Evolutionary conservation across 1,140 invertebrate species (phyloP).

Genomic region (Nixonia krombeini): DNA sequence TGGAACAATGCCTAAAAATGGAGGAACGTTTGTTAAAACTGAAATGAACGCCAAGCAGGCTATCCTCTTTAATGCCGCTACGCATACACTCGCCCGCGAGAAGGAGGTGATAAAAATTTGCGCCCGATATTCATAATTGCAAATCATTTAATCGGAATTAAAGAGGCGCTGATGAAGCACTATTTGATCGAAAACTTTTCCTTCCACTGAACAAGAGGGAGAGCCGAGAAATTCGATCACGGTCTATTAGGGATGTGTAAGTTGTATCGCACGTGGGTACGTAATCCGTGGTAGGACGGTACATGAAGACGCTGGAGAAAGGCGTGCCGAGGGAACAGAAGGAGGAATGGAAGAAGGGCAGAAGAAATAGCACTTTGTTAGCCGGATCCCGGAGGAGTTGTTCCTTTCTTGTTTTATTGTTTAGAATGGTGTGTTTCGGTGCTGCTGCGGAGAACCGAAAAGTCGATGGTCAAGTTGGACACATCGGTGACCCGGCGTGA

Average conservation of each 20-base stretch:
- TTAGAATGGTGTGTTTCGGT: background rate
- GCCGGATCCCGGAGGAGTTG: background rate
- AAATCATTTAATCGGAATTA: background rate
- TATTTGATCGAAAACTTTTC: too few species aligned
- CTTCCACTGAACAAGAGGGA: too few species aligned
- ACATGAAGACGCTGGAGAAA: too few species aligned
- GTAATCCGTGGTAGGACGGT: too few species aligned
- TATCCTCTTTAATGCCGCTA: constrained; percentile 39
- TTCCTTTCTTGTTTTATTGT: constrained; percentile 9
- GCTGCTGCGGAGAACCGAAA: constrained; percentile 3
- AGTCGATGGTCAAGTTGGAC: background rate
- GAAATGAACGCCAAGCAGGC: constrained; percentile 19
- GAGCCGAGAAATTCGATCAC: too few species aligned
- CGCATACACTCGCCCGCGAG: background rate
- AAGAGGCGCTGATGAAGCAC: background rate
- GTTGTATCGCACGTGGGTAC: too few species aligned
- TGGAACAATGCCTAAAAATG: constrained; percentile 32
- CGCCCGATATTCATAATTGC: too few species aligned
- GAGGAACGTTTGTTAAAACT: constrained; percentile 9
- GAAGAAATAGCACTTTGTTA: constrained; percentile 3
- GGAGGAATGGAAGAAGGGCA: background rate
- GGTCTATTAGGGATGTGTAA: too few species aligned
- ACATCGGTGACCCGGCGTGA: background rate
- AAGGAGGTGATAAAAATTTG: too few species aligned
- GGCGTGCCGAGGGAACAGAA: too few species aligned